phyloP scores from a whole-genome alignment of 2,113 vertebrate species.

The Carassius gibelio region DNA sequence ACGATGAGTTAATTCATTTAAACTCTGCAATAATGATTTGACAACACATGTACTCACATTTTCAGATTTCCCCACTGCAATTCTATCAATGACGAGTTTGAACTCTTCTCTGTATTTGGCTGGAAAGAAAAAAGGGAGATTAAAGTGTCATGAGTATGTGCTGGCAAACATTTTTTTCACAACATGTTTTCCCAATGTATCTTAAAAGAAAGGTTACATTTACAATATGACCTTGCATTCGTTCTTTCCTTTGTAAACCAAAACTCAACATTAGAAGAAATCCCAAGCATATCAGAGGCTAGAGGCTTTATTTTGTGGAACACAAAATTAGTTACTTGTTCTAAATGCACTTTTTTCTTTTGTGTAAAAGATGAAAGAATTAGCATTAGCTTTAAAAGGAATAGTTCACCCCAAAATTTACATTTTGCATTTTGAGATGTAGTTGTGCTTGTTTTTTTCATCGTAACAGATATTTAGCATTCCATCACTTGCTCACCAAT shows the following conservation, averaged over 20 bases:
- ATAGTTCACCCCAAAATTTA: no score
- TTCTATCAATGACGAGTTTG: slow-evolving; percentile 77
- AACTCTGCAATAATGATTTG: slow-evolving; percentile 2
- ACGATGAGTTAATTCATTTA: background rate
- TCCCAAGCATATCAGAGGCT: background rate
- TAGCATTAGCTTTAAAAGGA: no score
- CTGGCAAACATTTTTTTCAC: background rate
- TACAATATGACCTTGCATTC: slow-evolving; percentile 9
- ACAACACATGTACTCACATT: slow-evolving; percentile 71
- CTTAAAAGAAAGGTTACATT: background rate
- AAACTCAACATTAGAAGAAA: background rate
- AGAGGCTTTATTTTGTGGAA: background rate
- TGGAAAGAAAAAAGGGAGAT: slow-evolving; percentile 55
- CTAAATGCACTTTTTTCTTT: background rate
- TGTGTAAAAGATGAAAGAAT: background rate
- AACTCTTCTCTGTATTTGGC: slow-evolving; percentile 82
- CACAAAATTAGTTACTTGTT: background rate
- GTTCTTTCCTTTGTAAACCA: background rate
- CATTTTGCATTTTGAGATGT: no score
- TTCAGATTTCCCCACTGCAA: slow-evolving; percentile 80
- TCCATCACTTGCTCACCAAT: no score
- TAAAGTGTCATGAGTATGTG: background rate
- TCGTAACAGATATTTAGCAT: no score
- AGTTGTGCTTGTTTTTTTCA: no score
- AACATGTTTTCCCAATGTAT: background rate